A percentile compares a stretch with the other conserved stretches of the same genome.
Conservation (phyloP, 1,140 invertebrate genomes). For the Zaprionus tsacasi region DNA sequence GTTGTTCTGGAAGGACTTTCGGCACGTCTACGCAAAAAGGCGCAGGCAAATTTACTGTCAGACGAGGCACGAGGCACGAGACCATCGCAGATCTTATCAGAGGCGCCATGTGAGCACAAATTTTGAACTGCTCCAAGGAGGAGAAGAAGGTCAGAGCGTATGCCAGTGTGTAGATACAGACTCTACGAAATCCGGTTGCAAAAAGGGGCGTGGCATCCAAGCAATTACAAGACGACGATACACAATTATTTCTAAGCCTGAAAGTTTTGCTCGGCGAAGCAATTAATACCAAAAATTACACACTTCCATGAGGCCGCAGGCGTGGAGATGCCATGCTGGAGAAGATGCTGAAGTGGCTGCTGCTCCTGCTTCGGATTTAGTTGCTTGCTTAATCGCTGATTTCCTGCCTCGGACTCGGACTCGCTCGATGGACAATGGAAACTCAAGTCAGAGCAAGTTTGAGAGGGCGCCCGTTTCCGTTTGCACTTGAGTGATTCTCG, state of each 20-base stretch:
- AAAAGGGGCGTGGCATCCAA: slow-evolving; percentile 47
- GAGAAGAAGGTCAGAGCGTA: slow-evolving; percentile 65
- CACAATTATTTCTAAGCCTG: slow-evolving; percentile 75
- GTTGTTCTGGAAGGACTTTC: slow-evolving; percentile 35
- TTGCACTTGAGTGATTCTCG: slow-evolving; percentile 75
- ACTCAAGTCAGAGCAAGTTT: slow-evolving; percentile 54
- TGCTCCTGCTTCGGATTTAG: slow-evolving; percentile 44
- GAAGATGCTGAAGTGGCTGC: slow-evolving; percentile 47
- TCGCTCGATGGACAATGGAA: background rate
- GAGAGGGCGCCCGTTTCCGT: slow-evolving; percentile 65
- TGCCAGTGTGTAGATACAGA: slow-evolving; percentile 8
- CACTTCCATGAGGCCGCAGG: slow-evolving; percentile 58
- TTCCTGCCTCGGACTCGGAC: slow-evolving; percentile 72
- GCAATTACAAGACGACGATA: slow-evolving; percentile 76
- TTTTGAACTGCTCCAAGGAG: slow-evolving; percentile 49
- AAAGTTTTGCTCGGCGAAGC: slow-evolving; percentile 65
- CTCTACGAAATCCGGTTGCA: slow-evolving; percentile 19
- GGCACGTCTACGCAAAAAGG: slow-evolving; percentile 45
- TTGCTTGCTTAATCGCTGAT: slow-evolving; percentile 79
- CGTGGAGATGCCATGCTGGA: background rate
- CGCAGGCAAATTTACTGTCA: slow-evolving; percentile 53
- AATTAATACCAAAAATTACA: slow-evolving; percentile 81
- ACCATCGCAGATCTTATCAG: slow-evolving; percentile 64
- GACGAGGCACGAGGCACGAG: slow-evolving; percentile 39
- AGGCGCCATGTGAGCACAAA: slow-evolving; percentile 80